Conservation (phyloP, 2,113 vertebrate genomes). For the Poeciliopsis retropinna region DNA sequence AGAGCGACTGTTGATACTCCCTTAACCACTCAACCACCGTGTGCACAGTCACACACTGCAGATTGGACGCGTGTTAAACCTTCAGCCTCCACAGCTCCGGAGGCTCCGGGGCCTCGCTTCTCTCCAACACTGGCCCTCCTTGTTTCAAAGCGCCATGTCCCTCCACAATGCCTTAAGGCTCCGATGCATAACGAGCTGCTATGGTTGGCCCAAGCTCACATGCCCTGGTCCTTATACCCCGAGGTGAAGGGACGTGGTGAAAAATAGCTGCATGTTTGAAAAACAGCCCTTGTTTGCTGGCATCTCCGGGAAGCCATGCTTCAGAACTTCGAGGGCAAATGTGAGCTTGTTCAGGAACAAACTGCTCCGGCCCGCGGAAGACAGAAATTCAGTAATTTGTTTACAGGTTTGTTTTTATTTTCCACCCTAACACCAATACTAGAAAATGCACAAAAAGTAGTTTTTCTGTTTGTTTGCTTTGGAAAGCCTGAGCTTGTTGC, state of each 20-base stretch:
- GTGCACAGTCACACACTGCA: conserved; percentile 77
- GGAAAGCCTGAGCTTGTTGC: background rate
- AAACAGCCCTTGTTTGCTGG: conserved; percentile 73
- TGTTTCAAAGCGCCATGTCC: conserved; percentile 76
- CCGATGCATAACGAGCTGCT: conserved; percentile 73
- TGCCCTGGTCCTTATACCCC: conserved; percentile 73
- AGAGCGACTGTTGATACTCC: conserved; percentile 68
- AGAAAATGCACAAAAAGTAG: background rate
- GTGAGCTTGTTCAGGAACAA: conserved; percentile 45
- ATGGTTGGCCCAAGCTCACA: conserved; percentile 77
- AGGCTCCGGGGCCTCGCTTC: conserved; percentile 70
- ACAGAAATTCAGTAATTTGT: conserved; percentile 10
- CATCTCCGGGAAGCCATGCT: conserved; percentile 60
- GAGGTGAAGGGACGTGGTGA: conserved; percentile 67
- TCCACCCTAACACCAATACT: background rate
- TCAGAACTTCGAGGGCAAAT: conserved; percentile 48
- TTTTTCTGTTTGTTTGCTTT: conserved; percentile 16
- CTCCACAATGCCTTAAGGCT: conserved; percentile 72
- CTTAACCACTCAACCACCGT: conserved; percentile 74
- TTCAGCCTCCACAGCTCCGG: conserved; percentile 70
- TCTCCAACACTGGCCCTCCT: conserved; percentile 72
- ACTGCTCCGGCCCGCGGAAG: conserved; percentile 43
- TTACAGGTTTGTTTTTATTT: background rate
- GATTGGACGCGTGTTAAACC: conserved; percentile 78
- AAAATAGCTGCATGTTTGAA: conserved; percentile 71